Base-by-base conservation (phyloP, 2,888 invertebrate species). In the Phragmatobia fuliginosa region DNA sequence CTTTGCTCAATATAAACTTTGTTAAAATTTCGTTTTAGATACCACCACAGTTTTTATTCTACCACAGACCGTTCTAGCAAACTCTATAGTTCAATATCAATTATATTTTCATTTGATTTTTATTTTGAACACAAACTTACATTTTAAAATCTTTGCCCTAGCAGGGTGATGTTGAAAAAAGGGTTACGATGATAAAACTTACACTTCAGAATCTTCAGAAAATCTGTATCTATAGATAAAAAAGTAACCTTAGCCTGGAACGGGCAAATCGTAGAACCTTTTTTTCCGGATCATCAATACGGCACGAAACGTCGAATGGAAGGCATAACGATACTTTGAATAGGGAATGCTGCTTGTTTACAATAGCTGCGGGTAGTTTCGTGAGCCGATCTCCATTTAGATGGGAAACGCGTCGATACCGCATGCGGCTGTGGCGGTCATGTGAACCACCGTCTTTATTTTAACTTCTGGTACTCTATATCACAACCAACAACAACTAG, bases 331-430 rank as follows among this genome's bases (percentile, higher is more conserved):
- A 92, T 91, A 91, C 89, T 92, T 91, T 91, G 91, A 93, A 93
- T 93, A 92, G 90, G 90, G 89, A 92, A 91, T 89, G 88, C 87
- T 89, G 90, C 91, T 93, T 94, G 92, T 93, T 93, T 93, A 93
- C 91, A 92, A 93, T 93, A 90, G 92, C 93, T 92, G 91, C 91
- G 91, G 92, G 94, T 93, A 91, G 89, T 91, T 49, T 92, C 92
- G 92, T 93, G 93, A 92, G 89, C 89, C 88, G 87, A 89, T 91
- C 92, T 91, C 91, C 88, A 92, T 93, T 92, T 92, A 93, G 92
- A 93, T 92, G 90, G 88, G 88, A 90, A 91, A 87, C 87, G 89
- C 90, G 89, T 90, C 90, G 91, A 92, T 92, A 91, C 89, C 84
- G 88, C 85, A 88, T 87, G 88, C 85, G 88, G 88, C 87, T 86